A percentile compares a stretch with the other conserved stretches of the same genome.
Conservation (phyloP, 1,140 invertebrate species). For the Musca domestica region DNA sequence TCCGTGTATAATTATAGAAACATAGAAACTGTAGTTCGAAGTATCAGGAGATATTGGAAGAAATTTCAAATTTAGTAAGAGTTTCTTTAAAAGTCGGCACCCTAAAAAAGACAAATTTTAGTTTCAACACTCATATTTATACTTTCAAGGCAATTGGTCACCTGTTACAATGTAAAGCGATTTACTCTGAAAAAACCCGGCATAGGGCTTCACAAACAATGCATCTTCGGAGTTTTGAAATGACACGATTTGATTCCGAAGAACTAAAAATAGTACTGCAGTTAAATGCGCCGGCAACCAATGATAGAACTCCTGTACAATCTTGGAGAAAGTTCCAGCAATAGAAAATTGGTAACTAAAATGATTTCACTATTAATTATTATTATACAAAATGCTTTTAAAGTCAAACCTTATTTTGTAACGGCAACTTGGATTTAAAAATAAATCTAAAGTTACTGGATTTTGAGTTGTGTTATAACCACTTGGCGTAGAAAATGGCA, state of each 20-base stretch:
- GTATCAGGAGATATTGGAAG: slow-evolving; percentile 32
- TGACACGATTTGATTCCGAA: slow-evolving; percentile 40
- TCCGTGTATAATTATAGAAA: slow-evolving; percentile 43
- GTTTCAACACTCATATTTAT: not conserved
- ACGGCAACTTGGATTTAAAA: slow-evolving; percentile 60
- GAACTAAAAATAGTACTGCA: slow-evolving; percentile 44
- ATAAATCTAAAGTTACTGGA: slow-evolving; percentile 56
- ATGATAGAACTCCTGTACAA: slow-evolving; percentile 44
- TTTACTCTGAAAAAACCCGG: slow-evolving; percentile 31
- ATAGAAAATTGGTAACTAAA: slow-evolving; percentile 47
- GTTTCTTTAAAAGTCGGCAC: slow-evolving; percentile 41
- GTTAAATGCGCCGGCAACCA: slow-evolving; percentile 49
- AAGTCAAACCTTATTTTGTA: slow-evolving; percentile 58
- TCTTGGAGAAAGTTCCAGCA: slow-evolving; percentile 36
- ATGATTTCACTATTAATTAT: not conserved
- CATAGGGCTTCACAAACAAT: slow-evolving; percentile 27
- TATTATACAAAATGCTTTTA: not conserved
- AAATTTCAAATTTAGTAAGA: slow-evolving; percentile 30
- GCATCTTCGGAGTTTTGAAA: slow-evolving; percentile 35
- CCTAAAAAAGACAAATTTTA: slow-evolving; percentile 25
- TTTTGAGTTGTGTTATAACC: slow-evolving; percentile 42
- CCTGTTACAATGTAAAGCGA: slow-evolving; percentile 48
- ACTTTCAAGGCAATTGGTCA: slow-evolving; percentile 10
- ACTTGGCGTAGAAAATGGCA: slow-evolving; percentile 53
- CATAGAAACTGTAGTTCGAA: slow-evolving; percentile 38